phyloP scores from a whole-genome alignment of 2,888 invertebrate species.

The Pheosia gnoma region DNA sequence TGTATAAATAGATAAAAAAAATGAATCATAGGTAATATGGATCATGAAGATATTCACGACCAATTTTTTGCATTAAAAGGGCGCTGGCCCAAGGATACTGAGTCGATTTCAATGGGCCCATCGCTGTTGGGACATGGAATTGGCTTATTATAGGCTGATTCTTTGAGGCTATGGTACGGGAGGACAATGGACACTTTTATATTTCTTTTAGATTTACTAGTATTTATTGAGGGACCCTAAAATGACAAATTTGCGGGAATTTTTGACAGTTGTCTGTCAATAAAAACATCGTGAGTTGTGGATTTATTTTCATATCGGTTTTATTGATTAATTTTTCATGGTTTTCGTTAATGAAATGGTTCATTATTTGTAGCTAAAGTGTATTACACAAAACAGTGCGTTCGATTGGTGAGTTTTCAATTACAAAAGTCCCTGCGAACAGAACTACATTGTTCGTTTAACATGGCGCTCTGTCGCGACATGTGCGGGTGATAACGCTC shows the following conservation, averaged over 20 bases:
- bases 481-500: constrained; percentile 77
- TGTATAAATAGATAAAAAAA: too few species aligned
- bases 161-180: too few species aligned
- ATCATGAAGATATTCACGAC: too few species aligned
- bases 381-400: constrained; percentile 42
- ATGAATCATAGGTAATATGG: too few species aligned
- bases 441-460: constrained; percentile 62
- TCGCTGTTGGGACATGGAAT: too few species aligned
- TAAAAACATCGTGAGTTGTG: constrained; percentile 71
- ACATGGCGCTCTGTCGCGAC: constrained; percentile 79
- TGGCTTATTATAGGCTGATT: too few species aligned
- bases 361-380: constrained; percentile 30
- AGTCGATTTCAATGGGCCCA: too few species aligned
- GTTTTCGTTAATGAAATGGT: constrained; percentile 31
- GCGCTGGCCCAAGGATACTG: too few species aligned
- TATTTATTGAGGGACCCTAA: constrained; percentile 20
- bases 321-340: constrained; percentile 43
- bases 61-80: too few species aligned
- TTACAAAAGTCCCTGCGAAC: constrained; percentile 46
- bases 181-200: too few species aligned
- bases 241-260: constrained; percentile 77
- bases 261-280: constrained; percentile 81
- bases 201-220: too few species aligned
- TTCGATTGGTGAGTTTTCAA: constrained; percentile 66
- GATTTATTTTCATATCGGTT: constrained; percentile 50